Base-by-base conservation (phyloP, 2,888 invertebrate species). In the Orthosia gothica region DNA sequence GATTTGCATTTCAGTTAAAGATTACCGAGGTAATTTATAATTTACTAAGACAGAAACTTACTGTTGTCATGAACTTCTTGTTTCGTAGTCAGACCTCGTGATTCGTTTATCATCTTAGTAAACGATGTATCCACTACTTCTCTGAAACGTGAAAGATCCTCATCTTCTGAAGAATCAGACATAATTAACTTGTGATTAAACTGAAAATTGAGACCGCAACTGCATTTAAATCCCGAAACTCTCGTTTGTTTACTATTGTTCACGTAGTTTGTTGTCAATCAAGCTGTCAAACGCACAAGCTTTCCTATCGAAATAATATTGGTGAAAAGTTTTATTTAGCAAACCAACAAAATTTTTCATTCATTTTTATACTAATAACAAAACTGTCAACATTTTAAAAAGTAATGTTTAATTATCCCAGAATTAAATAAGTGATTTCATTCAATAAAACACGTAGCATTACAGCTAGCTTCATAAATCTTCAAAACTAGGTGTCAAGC, bases 61-160 rank as follows among this genome's bases (percentile, higher is more conserved):
- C 88, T 66, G 18, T 74, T 79, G 67, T 68, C 63, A 26, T 70
- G 45, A 52, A 78, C 73, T 79, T 93, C 90, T 90, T 91, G 81
- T 58, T 72, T 67, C 18, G 66, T 57, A 74, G 91, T 89, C 92
- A 61, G 55, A 16, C 76, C 72, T 62, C 83, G 70, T 62, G 87
- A 88, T 77, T 95, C 88, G 84, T 95, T 83, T 89, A 94, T 89
- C 20, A 92, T 76, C 73, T 92, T 92, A 11, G 88, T 93, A 85
- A 97, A 97, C 52, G 97, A 92, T 32, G 83, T 87, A 84, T 97
- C 97, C 3, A 97, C 93, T 7, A 95, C 97, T 88, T 97, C 97
- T 88, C 88, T 92, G 73, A 96, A 96, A 32, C 92, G 91, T 9
- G 95, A 94, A 61, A 96, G 87, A 88, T 96, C 96, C 88, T 96